Conservation (phyloP, 2,888 invertebrate species). For the Drosophila peninsularis region DNA sequence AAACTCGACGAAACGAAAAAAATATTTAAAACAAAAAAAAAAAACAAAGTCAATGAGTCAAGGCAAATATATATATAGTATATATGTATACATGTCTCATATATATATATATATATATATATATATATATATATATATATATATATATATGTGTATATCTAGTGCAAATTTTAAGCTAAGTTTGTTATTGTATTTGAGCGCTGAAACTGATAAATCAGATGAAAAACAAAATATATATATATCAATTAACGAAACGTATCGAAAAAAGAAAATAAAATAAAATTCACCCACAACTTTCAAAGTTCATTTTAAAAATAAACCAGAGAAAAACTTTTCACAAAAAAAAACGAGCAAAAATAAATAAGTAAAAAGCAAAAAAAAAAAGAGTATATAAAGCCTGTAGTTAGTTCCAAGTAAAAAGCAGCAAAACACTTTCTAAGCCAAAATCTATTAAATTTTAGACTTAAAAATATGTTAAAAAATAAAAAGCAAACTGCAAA, state of each 20-base stretch:
- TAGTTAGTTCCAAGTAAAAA: slow-evolving; percentile 78
- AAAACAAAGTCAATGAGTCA: slow-evolving; percentile 20
- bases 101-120: slow-evolving; percentile 26
- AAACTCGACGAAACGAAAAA: slow-evolving; percentile 42
- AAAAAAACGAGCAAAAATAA: slow-evolving; percentile 20
- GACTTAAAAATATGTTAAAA: slow-evolving; percentile 39
- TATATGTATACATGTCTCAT: slow-evolving; percentile 39
- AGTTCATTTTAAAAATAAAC: slow-evolving; percentile 60
- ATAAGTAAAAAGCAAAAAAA: slow-evolving; percentile 17
- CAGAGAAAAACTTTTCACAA: slow-evolving; percentile 43
- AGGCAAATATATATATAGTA: slow-evolving; percentile 29
- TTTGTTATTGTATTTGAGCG: slow-evolving; percentile 36
- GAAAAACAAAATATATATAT: slow-evolving; percentile 16
- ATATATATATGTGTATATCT: slow-evolving; percentile 46
- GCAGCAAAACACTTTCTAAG: slow-evolving; percentile 66
- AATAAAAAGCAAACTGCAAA: slow-evolving; percentile 13
- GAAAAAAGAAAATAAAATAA: slow-evolving; percentile 25
- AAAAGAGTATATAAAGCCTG: slow-evolving; percentile 54
- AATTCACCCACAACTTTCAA: slow-evolving; percentile 57
- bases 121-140: slow-evolving; percentile 22
- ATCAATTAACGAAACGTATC: slow-evolving; percentile 75
- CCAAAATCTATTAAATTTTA: slow-evolving; percentile 76
- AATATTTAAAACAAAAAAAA: slow-evolving; percentile 6
- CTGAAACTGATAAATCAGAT: slow-evolving; percentile 25
- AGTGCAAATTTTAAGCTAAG: slow-evolving; percentile 68